phyloP scores from a whole-genome alignment of 1,140 invertebrate species.

The Vanessa tameamea region DNA sequence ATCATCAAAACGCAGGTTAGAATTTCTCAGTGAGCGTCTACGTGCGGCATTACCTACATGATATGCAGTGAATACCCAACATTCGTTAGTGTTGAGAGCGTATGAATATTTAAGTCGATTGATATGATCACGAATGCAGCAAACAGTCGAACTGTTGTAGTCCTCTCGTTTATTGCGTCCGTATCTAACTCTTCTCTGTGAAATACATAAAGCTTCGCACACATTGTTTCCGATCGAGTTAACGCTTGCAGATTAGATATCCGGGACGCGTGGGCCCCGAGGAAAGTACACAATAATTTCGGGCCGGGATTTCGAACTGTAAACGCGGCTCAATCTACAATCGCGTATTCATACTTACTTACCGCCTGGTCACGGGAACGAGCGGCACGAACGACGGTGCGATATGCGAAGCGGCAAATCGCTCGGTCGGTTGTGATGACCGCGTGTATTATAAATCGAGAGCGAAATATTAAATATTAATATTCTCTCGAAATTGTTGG shows the following conservation, averaged over 20 bases:
- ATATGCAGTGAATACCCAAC: background rate
- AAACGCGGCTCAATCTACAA: conserved; percentile 46
- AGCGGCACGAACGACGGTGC: too few species aligned
- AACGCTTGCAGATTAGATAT: conserved; percentile 49
- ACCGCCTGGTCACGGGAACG: too few species aligned
- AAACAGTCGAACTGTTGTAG: conserved; percentile 18
- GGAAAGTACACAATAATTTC: conserved; percentile 55
- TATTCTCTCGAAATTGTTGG: too few species aligned
- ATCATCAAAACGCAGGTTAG: too few species aligned
- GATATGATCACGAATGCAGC: conserved; percentile 13
- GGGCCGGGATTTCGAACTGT: conserved; percentile 41
- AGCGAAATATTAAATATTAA: too few species aligned
- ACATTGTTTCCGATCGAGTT: conserved; percentile 43
- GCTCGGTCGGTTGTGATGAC: too few species aligned
- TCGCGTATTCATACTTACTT: conserved; percentile 43
- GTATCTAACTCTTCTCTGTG: conserved; percentile 37
- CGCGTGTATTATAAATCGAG: too few species aligned
- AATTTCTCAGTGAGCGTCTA: background rate
- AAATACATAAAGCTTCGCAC: conserved; percentile 40
- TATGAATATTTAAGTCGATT: conserved; percentile 31
- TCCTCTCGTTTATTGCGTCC: conserved; percentile 25
- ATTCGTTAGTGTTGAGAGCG: conserved; percentile 10
- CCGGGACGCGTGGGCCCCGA: conserved; percentile 38
- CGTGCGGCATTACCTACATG: background rate
- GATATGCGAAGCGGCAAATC: too few species aligned